phyloP scores from a whole-genome alignment of 2,113 vertebrate genomes.

The Halcyon malimbica region DNA sequence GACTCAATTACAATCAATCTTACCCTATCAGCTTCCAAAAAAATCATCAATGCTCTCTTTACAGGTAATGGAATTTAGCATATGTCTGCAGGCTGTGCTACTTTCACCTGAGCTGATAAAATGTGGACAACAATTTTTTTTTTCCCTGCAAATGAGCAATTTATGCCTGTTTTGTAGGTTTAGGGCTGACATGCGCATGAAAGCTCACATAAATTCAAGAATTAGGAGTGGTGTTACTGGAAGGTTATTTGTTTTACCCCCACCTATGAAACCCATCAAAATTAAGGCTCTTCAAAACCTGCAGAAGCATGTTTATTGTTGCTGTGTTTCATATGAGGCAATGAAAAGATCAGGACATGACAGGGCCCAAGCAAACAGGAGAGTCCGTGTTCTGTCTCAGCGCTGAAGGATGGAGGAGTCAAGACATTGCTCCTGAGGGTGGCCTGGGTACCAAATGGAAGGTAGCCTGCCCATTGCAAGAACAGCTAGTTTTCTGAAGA shows the following conservation, averaged over 20 bases:
- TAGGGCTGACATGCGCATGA: not conserved
- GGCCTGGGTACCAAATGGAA: not conserved
- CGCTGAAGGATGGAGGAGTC: not conserved
- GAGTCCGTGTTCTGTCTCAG: not conserved
- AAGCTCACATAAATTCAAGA: constrained; percentile 12
- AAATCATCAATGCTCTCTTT: constrained; percentile 8
- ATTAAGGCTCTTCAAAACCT: not conserved
- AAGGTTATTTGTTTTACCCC: not conserved
- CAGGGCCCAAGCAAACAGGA: not conserved
- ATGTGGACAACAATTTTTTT: not conserved
- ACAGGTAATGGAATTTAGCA: constrained; percentile 28
- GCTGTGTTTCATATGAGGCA: not conserved
- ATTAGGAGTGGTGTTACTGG: not conserved
- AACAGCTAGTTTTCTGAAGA: not conserved
- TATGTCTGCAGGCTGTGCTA: constrained; percentile 38
- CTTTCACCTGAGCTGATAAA: constrained; percentile 17
- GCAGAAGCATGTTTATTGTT: not conserved
- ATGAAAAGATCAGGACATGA: not conserved
- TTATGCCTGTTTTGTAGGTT: constrained; percentile 26
- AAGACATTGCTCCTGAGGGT: not conserved
- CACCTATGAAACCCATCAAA: not conserved
- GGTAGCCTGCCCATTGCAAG: not conserved
- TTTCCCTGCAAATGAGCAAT: not conserved
- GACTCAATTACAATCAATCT: constrained; percentile 72
- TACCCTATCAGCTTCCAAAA: constrained; percentile 55